Percentiles rank a stretch among this genome's conserved stretches.
Conservation (phyloP, 2,888 invertebrate species). For the Scaptomyza tumidula region DNA sequence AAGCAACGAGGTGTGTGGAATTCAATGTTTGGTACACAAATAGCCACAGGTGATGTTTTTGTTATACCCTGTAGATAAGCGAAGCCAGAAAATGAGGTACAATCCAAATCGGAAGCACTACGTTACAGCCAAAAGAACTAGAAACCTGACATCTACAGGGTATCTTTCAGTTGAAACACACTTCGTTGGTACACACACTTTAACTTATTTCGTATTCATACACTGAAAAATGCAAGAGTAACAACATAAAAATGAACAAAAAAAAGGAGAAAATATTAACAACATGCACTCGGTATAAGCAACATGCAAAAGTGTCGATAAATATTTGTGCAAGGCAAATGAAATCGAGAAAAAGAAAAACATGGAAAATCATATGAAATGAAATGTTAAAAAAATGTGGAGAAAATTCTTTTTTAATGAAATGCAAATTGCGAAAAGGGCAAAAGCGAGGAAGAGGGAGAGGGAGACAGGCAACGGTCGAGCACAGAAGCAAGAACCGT, state of each 20-base stretch:
- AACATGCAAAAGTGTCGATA: conserved; percentile 54
- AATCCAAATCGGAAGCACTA: not conserved
- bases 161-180: not conserved
- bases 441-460: not conserved
- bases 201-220: conserved; percentile 5
- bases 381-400: conserved; percentile 9
- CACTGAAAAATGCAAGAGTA: conserved; percentile 17
- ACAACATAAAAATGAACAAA: conserved; percentile 24
- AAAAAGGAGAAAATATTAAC: conserved; percentile 1
- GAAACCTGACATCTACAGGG: not conserved
- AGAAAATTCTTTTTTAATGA: conserved; percentile 30
- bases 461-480: conserved; percentile 1
- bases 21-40: conserved; percentile 54
- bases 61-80: not conserved
- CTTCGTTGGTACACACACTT: too few relatives aligned
- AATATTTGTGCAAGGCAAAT: conserved; percentile 64
- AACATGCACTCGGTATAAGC: conserved; percentile 34
- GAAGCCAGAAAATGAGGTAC: not conserved
- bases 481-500: conserved; percentile 9
- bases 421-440: conserved; percentile 52
- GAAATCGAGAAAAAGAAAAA: conserved; percentile 47
- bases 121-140: not conserved
- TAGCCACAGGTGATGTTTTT: conserved; percentile 65
- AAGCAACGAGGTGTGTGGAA: conserved; percentile 40
- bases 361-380: conserved; percentile 41